Conservation (phyloP, 2,113 vertebrate species). For the Ptilonorhynchus violaceus region DNA sequence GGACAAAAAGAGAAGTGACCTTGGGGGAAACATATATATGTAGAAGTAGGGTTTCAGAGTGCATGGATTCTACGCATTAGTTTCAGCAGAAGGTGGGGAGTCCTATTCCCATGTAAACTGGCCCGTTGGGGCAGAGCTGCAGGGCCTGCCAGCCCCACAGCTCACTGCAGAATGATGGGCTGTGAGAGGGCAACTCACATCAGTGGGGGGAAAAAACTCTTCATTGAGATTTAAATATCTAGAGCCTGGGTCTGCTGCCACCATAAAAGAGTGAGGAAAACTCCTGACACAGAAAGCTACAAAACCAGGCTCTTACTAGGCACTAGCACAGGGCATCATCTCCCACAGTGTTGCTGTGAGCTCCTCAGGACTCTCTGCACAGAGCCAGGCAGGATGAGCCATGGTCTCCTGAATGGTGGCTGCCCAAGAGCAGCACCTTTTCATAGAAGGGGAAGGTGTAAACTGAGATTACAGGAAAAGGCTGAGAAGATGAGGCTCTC, state of each 20-base stretch:
- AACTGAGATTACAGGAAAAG: not conserved
- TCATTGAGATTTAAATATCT: not conserved
- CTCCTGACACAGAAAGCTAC: not conserved
- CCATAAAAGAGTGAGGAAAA: not conserved
- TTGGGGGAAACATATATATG: not conserved
- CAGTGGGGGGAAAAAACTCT: accelerated
- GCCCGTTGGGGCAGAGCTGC: not conserved
- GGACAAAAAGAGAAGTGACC: not conserved
- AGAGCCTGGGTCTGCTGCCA: not conserved
- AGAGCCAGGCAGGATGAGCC: not conserved
- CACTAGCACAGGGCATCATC: not conserved
- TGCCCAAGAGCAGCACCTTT: accelerated
- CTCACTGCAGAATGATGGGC: accelerated
- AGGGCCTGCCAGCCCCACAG: not conserved
- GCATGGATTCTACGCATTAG: not conserved
- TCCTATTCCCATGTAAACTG: not conserved
- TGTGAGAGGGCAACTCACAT: not conserved
- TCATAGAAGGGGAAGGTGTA: not conserved
- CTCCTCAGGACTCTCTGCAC: not conserved
- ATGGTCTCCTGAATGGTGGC: accelerated
- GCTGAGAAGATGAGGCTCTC: not conserved
- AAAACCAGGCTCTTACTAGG: not conserved
- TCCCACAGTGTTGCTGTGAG: not conserved
- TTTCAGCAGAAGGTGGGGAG: not conserved
- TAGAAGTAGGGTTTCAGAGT: not conserved